Conservation (phyloP, 1,140 invertebrate genomes). For the Steinernema feltiae region DNA sequence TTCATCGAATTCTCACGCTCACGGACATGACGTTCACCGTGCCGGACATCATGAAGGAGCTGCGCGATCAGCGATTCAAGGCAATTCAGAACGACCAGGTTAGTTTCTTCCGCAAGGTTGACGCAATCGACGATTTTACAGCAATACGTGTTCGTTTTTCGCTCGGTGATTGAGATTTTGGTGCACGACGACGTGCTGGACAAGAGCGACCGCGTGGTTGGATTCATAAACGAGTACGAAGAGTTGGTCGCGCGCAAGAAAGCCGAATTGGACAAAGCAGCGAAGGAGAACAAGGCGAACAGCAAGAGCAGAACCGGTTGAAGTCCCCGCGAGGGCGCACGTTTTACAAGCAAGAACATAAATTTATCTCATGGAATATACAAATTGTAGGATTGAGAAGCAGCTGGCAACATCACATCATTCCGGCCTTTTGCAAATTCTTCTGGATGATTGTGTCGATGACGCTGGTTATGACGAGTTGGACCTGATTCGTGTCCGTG, state of each 20-base stretch:
- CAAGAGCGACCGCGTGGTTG: neutral
- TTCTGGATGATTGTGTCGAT: slow-evolving; percentile 59
- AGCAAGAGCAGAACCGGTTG: too few species aligned
- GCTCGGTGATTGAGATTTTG: neutral
- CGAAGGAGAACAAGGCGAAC: too few species aligned
- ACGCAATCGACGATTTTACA: neutral
- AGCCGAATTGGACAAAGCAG: too few species aligned
- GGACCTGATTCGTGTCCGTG: slow-evolving; percentile 59
- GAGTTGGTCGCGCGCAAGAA: slow-evolving; percentile 1
- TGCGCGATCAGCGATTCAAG: slow-evolving; percentile 36
- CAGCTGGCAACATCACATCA: slow-evolving; percentile 43
- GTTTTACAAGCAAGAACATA: neutral
- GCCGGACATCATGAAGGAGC: slow-evolving; percentile 29
- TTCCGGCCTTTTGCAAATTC: slow-evolving; percentile 59
- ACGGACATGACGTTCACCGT: slow-evolving; percentile 32
- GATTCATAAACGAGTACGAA: neutral
- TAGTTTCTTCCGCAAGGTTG: neutral
- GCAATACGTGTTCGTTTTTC: neutral
- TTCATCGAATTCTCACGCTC: slow-evolving; percentile 28
- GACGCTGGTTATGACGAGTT: slow-evolving; percentile 58
- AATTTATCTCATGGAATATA: neutral
- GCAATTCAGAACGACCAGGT: slow-evolving; percentile 37
- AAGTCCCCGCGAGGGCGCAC: too few species aligned
- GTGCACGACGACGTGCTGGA: neutral
- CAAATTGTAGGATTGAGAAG: neutral